phyloP scores from a whole-genome alignment of 2,113 vertebrate genomes.

The Maccullochella peelii region DNA sequence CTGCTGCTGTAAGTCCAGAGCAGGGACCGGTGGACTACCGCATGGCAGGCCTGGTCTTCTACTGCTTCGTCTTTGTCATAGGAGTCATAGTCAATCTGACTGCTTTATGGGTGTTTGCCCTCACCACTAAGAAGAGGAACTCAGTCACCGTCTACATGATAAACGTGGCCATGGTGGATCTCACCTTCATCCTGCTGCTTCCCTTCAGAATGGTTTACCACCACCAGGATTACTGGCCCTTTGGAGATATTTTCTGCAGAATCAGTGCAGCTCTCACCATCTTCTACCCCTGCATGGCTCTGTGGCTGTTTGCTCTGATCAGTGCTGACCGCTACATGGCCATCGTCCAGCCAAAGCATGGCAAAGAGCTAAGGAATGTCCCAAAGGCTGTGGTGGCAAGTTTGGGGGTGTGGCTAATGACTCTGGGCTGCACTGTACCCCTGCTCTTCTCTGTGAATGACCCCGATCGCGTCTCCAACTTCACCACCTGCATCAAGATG shows the following conservation, averaged over 20 bases:
- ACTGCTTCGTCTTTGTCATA: constrained; percentile 87
- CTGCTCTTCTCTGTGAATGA: constrained; percentile 87
- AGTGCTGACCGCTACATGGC: constrained; percentile 97
- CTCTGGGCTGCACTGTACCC: constrained; percentile 86
- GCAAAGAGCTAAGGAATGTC: constrained; percentile 93
- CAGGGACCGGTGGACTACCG: constrained; percentile 86
- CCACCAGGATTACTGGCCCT: constrained; percentile 88
- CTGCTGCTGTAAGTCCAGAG: background rate
- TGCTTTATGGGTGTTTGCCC: constrained; percentile 96
- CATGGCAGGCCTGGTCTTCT: constrained; percentile 89
- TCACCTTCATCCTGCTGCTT: constrained; percentile 89
- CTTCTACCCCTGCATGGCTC: constrained; percentile 94
- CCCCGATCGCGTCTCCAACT: constrained; percentile 86
- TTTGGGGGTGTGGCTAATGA: constrained; percentile 91
- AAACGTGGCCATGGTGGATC: constrained; percentile 93
- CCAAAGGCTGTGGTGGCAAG: constrained; percentile 90
- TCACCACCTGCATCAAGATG: constrained; percentile 92
- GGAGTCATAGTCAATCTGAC: constrained; percentile 92
- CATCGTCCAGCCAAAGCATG: constrained; percentile 92
- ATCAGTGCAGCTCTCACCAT: constrained; percentile 88
- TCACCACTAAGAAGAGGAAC: constrained; percentile 95
- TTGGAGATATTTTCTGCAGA: constrained; percentile 91
- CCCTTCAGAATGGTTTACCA: constrained; percentile 94
- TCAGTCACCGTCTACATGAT: constrained; percentile 97
- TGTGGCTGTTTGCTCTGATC: constrained; percentile 95